Evolutionary conservation across 2,113 vertebrate genomes (phyloP), one percentile per base, ranked within the genome.

Genomic region (Australoheros scitulus): DNA sequence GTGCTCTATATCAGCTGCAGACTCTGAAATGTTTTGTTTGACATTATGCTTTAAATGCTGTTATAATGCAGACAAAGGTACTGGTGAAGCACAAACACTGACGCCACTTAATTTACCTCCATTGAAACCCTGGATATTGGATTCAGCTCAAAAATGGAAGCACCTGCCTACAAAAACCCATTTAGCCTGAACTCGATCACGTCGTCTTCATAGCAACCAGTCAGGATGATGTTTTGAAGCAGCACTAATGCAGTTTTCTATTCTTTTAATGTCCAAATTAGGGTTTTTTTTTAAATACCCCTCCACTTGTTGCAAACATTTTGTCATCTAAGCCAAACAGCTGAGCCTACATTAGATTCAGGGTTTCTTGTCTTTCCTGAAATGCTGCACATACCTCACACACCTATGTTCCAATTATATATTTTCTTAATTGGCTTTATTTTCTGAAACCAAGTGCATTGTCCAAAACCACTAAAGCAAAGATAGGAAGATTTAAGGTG

Each of bases 191-290:
- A 58, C 81, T 58, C 2, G 3, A 60, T 76, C 7, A 6, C 34
- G 50, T 63, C 81, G 57, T 76, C 57, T 79, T 87, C 88, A 86
- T 86, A 78, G 87, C 87, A 88, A 86, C 87, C 26, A 24, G 78
- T 56, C 22, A 15, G 64, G 22, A 64, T 80, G 76, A 84, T 47
- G 61, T 22, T 70, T 26, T 64, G 3, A 64, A 56, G 78, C 75
- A 61, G 80, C 61, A 63, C 36, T n/a, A 18, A 47, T n/a, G 5
- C 41, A 10, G 24, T 22, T 72, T 78, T 55, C 11, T 61, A 61
- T 18, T 26, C 24, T 0, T 58, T 14, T 70, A 26, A 80, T 29
- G 52, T 32, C 57, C 24, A 47, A 22, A 84, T 70, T 9, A 59
- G 59, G 68, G 55, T 14, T 58, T 22, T 2, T 15, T 76, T 61